phyloP scores from a whole-genome alignment of 2,888 invertebrate genomes.

The Tenthredo scrophulariae region DNA sequence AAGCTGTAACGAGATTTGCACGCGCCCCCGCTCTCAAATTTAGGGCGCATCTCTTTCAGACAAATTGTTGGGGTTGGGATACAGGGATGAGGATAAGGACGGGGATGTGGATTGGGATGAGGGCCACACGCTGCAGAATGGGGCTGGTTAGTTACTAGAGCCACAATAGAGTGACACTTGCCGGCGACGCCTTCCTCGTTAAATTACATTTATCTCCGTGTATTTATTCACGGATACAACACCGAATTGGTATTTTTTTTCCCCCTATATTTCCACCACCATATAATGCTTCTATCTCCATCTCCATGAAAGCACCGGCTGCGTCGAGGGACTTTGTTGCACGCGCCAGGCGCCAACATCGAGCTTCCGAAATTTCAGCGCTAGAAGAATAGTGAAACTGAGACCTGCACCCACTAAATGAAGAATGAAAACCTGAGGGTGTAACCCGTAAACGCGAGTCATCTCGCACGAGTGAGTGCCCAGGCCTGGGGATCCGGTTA shows the following conservation, averaged over 20 bases:
- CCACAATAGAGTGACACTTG: conserved; percentile 76
- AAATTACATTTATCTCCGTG: conserved; percentile 77
- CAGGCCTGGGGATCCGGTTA: conserved; percentile 33
- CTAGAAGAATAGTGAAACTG: conserved; percentile 18
- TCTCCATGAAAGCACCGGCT: conserved; percentile 69
- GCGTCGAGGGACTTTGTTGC: conserved; percentile 31
- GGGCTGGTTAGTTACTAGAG: conserved; percentile 72
- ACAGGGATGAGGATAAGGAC: neutral
- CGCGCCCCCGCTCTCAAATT: conserved; percentile 56
- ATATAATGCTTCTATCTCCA: conserved; percentile 65
- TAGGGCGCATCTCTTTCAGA: conserved; percentile 63
- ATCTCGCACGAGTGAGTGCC: conserved; percentile 32
- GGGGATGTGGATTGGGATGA: no score
- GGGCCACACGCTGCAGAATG: neutral
- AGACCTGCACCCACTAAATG: neutral
- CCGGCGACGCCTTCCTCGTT: conserved; percentile 75
- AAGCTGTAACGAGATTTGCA: conserved; percentile 68
- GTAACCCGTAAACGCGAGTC: conserved; percentile 34
- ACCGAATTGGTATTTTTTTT: neutral
- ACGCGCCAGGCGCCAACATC: conserved; percentile 24
- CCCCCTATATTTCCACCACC: conserved; percentile 46
- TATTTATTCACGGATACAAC: conserved; percentile 66
- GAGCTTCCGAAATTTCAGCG: conserved; percentile 42
- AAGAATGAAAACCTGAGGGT: conserved; percentile 29
- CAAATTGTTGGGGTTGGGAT: conserved; percentile 77